Percentiles rank a stretch among this genome's conserved stretches.
These are phyloP conservation scores for Trachemys scripta DNA, from an alignment of 2,113 vertebrate genomes.

Conservation along the genomic window DNA sequence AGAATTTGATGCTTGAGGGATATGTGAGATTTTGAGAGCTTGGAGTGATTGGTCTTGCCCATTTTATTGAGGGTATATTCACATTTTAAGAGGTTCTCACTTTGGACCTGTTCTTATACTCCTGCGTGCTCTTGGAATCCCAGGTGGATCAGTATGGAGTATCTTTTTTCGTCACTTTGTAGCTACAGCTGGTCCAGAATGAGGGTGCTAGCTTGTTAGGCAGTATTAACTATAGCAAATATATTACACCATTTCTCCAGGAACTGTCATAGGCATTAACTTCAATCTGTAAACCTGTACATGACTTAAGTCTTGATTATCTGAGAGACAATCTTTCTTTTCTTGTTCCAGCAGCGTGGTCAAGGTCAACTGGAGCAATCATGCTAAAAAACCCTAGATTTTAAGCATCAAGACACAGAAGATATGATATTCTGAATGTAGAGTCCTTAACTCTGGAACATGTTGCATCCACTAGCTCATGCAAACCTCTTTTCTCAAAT, in stretches of 20 bases:
- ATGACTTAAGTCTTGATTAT: not conserved
- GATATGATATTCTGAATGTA: fast-evolving
- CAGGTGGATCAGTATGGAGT: not conserved
- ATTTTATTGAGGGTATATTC: not conserved
- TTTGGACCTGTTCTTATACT: not conserved
- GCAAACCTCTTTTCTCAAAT: fast-evolving
- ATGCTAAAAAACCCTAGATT: not conserved
- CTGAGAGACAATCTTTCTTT: not conserved
- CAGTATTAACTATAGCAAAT: not conserved
- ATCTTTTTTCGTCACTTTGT: not conserved
- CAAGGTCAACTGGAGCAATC: not conserved
- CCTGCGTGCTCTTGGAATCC: not conserved
- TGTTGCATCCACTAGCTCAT: not conserved
- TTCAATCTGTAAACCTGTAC: not conserved
- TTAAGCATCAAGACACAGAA: not conserved
- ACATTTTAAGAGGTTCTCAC: not conserved
- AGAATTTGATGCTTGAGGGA: not conserved
- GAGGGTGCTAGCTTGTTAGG: not conserved
- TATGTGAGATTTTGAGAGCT: not conserved
- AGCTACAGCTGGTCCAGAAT: not conserved
- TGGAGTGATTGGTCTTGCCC: not conserved
- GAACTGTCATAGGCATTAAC: not conserved
- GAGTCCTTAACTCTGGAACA: not conserved
- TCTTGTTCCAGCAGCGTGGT: not conserved
- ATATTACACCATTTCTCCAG: not conserved